A percentile compares a stretch with the other conserved stretches of the same genome.
These are phyloP conservation scores for Bucco capensis DNA, from an alignment of 2,113 vertebrate genomes.

Conservation along the genomic window DNA sequence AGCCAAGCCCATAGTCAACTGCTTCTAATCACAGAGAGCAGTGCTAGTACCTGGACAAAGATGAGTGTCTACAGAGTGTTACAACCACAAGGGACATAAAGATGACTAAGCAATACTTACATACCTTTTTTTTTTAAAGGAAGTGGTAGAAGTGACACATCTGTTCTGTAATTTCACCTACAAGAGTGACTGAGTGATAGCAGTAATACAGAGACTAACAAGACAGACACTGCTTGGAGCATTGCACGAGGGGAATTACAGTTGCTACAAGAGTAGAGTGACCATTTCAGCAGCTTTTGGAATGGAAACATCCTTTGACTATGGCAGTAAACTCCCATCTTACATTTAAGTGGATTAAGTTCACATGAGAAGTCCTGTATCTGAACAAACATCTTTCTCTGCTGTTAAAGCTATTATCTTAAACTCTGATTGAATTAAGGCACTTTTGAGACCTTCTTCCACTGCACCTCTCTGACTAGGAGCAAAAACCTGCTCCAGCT, in stretches of 20 bases:
- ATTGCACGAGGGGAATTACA: background rate
- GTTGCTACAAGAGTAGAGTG: background rate
- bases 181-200: background rate
- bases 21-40: background rate
- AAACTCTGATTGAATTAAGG: background rate
- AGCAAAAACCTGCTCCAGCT: background rate
- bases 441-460: background rate
- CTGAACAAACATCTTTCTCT: background rate
- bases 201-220: background rate
- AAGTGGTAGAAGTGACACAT: background rate
- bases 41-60: background rate
- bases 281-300: background rate
- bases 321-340: background rate
- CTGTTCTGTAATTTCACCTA: background rate
- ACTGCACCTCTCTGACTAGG: background rate
- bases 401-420: background rate
- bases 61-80: fast-evolving
- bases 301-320: background rate
- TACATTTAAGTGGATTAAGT: background rate
- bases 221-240: background rate
- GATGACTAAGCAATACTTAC: background rate
- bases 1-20: background rate
- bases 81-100: background rate
- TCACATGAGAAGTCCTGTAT: background rate
- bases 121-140: background rate